These are phyloP conservation scores for Phocoena phocoena DNA, from an alignment of 2,113 vertebrate genomes.

Conservation along the genomic window DNA sequence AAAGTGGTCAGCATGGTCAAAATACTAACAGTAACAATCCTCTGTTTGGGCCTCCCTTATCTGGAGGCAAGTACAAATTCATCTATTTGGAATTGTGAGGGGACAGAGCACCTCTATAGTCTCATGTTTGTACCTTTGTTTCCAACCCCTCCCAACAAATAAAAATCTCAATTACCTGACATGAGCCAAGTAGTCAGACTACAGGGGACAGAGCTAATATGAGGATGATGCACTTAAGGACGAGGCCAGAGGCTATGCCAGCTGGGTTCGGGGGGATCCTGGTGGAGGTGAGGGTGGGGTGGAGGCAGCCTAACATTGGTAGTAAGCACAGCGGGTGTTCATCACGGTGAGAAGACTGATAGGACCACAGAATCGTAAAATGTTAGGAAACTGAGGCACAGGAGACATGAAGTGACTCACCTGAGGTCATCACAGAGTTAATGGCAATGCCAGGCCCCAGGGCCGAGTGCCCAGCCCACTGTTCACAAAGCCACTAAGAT, in stretches of 20 bases:
- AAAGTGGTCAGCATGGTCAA: neutral
- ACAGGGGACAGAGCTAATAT: neutral
- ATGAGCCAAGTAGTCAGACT: neutral
- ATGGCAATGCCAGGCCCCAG: neutral
- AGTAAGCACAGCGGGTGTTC: neutral
- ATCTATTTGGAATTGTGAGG: neutral
- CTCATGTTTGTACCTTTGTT: neutral
- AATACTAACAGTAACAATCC: neutral
- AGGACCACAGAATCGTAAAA: neutral
- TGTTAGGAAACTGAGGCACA: neutral
- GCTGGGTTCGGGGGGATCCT: neutral
- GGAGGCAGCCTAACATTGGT: neutral
- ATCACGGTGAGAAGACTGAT: neutral
- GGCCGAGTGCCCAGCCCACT: neutral
- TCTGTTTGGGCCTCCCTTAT: neutral
- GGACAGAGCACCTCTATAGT: neutral
- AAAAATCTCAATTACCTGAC: neutral
- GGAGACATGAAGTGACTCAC: neutral
- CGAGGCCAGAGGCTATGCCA: neutral
- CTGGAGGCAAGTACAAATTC: neutral
- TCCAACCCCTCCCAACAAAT: neutral
- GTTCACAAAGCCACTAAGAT: neutral
- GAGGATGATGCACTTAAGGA: neutral
- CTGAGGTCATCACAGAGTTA: neutral
- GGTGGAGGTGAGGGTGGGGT: neutral